Conservation (phyloP, 2,888 invertebrate species). For the Chaetoderma sp. region DNA sequence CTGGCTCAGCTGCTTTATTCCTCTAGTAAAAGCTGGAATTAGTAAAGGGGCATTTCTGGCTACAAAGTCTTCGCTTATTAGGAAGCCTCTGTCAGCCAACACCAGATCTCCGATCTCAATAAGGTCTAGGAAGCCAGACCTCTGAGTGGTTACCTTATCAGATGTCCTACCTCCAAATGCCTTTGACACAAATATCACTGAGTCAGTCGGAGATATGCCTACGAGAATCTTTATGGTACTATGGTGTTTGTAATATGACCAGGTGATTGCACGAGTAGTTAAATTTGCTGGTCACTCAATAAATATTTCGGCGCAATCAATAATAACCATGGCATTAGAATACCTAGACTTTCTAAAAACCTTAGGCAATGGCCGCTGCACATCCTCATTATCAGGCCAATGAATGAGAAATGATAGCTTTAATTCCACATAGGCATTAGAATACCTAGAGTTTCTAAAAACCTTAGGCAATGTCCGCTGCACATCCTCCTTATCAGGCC, state of each 20-base stretch:
- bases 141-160: slow-evolving; percentile 25
- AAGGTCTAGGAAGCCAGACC: slow-evolving; percentile 16
- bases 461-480: slow-evolving; percentile 18
- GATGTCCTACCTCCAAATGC: slow-evolving; percentile 26
- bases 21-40: slow-evolving; percentile 25
- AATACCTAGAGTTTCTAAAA: slow-evolving; percentile 21
- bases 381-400: slow-evolving; percentile 28
- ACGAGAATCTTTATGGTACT: background rate
- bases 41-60: slow-evolving; percentile 1
- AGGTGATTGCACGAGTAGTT: slow-evolving; percentile 22
- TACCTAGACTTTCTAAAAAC: slow-evolving; percentile 22
- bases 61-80: slow-evolving; percentile 20
- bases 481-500: slow-evolving; percentile 28
- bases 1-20: slow-evolving; percentile 15
- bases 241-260: slow-evolving; percentile 30
- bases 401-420: too few species aligned
- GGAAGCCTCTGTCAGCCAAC: slow-evolving; percentile 28
- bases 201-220: background rate
- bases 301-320: slow-evolving; percentile 32
- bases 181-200: background rate
- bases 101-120: slow-evolving; percentile 20
- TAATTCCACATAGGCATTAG: too few species aligned
- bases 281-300: slow-evolving; percentile 28
- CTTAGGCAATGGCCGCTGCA: slow-evolving; percentile 19
- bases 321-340: slow-evolving; percentile 16